Evolutionary conservation across 1,140 invertebrate genomes (phyloP), one percentile per base, ranked within the genome.

Genomic region (Drosophila santomea): DNA sequence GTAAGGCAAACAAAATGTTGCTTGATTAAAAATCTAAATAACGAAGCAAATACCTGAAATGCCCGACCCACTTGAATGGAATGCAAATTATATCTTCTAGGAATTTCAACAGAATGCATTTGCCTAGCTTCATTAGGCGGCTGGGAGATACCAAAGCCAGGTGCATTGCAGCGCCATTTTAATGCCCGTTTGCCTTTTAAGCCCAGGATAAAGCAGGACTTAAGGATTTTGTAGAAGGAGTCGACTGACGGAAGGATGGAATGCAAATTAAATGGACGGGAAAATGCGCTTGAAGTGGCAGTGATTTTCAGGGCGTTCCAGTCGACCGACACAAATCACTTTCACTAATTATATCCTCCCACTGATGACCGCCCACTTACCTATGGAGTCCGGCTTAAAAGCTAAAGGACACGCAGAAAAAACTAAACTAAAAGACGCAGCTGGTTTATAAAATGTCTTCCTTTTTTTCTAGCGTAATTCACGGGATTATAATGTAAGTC

Each of bases 291-390:
- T 39, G 54, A 78, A 76, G 78, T 78, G 78, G 66, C 78, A 71
- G 74, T 32, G 66, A 83, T 78, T 78, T 83, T 57, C 64, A 69
- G 54, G 15, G 23, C 41, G 15, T 8, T 45, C 55, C 48, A 56
- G 56, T 61, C 61, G 51, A 48, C 45, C 41, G 72, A 88, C 50
- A 89, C 72, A 89, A 89, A 89, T 88, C 84, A 84, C 84, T 74
- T 82, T 88, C 61, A 83, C 80, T 88, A 88, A 88, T 88, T 88
- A 89, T 84, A 64, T 77, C 75, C 72, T 55, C 51, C 58, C 51
- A 64, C 28, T 15, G 23, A 48, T 48, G 45, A 23, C 23, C 45
- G 17, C 6, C 61, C 52, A 20, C 36, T 50, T 50, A 48, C 71
- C 68, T 50, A 15, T 71, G 25, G 28, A 48, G 35, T 17, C 5